Evolutionary conservation across 2,888 invertebrate genomes (phyloP).

Genomic region (Listrodromus nycthemerus): DNA sequence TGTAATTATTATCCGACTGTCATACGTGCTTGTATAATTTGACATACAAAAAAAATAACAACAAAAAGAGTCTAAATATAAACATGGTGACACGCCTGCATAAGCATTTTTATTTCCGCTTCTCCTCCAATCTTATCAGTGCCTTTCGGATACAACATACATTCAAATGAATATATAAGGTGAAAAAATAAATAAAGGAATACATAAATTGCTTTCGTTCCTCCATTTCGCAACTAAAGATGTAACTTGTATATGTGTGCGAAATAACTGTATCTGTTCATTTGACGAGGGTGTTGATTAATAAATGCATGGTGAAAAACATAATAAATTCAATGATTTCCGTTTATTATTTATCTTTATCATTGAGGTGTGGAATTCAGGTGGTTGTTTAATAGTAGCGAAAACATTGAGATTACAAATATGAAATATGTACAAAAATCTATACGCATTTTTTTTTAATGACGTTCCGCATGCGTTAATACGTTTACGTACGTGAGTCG

Average conservation of each 20-base stretch:
- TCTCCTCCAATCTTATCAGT: slow-evolving; percentile 23
- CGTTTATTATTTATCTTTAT: slow-evolving; percentile 64
- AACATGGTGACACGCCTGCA: slow-evolving; percentile 28
- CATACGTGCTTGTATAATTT: slow-evolving; percentile 28
- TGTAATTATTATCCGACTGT: slow-evolving; percentile 28
- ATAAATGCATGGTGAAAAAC: slow-evolving; percentile 52
- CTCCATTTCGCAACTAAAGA: not conserved
- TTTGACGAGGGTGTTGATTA: slow-evolving; percentile 42
- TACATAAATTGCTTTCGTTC: slow-evolving; percentile 9
- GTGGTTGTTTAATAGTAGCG: slow-evolving; percentile 71
- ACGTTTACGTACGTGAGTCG: slow-evolving; percentile 51
- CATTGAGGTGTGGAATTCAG: slow-evolving; percentile 71
- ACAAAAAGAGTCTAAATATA: slow-evolving; percentile 23
- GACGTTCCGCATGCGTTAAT: slow-evolving; percentile 50
- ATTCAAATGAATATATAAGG: not conserved
- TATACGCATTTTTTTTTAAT: slow-evolving; percentile 59
- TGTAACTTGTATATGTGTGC: slow-evolving; percentile 44
- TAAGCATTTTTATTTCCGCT: slow-evolving; percentile 19
- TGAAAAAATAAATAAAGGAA: not conserved
- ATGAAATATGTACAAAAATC: slow-evolving; percentile 74
- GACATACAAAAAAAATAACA: not conserved
- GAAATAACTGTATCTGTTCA: slow-evolving; percentile 43
- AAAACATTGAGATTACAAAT: slow-evolving; percentile 75
- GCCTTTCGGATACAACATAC: slow-evolving; percentile 23
- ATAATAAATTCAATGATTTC: slow-evolving; percentile 49